phyloP scores from a whole-genome alignment of 2,888 invertebrate genomes.

The Kryphioiulus occultus region DNA sequence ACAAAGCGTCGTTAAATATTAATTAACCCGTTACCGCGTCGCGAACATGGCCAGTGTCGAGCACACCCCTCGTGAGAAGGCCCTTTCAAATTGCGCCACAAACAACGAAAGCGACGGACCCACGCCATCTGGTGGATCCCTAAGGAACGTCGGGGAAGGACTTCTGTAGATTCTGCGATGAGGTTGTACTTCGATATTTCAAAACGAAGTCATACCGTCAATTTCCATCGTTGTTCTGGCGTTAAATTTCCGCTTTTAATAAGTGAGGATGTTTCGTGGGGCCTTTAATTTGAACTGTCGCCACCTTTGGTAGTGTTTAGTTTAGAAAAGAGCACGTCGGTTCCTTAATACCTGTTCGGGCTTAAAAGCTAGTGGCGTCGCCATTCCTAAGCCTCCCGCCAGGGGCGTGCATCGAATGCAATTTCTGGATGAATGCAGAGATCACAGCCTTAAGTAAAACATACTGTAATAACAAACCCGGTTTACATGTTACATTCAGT shows the following conservation, averaged over 20 bases:
- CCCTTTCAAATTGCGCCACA: neutral
- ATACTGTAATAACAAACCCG: neutral
- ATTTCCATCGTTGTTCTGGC: no score
- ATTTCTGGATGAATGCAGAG: neutral
- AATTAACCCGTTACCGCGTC: neutral
- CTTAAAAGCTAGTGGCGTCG: neutral
- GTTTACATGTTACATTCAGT: no score
- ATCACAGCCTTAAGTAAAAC: no score
- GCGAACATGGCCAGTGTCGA: neutral
- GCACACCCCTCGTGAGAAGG: neutral
- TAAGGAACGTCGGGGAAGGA: neutral
- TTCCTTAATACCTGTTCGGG: neutral
- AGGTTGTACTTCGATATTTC: no score
- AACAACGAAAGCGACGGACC: neutral
- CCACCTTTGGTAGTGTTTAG: neutral
- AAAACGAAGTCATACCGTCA: no score
- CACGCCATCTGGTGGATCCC: neutral
- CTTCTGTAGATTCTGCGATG: no score
- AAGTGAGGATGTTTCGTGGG: no score
- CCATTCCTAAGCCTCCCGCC: neutral
- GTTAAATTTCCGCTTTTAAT: no score
- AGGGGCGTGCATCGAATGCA: neutral
- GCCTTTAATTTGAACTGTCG: neutral
- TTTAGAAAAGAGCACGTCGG: neutral
- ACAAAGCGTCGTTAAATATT: constrained; percentile 17